Conservation (phyloP, 2,888 invertebrate genomes). For the Kuschelorhynchus macadamiae region DNA sequence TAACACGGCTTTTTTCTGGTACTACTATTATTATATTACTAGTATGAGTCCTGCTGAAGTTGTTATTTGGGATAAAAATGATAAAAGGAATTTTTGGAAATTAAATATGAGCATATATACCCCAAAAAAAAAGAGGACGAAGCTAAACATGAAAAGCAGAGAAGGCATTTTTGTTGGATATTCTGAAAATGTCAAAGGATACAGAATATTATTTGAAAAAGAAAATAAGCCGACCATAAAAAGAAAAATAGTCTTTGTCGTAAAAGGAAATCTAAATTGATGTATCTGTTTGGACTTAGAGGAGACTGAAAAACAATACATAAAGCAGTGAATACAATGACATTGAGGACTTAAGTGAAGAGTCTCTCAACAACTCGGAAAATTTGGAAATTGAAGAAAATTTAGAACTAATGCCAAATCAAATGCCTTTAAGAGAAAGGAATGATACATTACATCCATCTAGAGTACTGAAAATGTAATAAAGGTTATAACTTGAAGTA, state of each 20-base stretch:
- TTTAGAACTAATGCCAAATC: too few species aligned
- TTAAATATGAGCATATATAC: conserved; percentile 18
- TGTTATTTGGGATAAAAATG: too few species aligned
- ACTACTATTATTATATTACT: neutral
- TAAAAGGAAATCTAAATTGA: neutral
- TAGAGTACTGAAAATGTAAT: neutral
- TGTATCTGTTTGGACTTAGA: too few species aligned
- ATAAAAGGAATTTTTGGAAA: conserved; percentile 1
- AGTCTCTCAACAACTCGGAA: too few species aligned
- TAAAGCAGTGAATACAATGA: neutral
- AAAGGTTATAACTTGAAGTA: neutral
- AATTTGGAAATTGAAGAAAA: too few species aligned
- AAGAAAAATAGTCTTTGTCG: neutral
- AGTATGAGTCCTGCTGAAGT: too few species aligned
- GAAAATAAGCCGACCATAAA: neutral
- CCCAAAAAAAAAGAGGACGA: conserved; percentile 12
- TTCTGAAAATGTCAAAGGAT: conserved; percentile 17
- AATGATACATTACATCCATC: neutral
- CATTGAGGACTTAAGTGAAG: neutral
- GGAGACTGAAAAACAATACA: neutral
- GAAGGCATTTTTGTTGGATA: conserved; percentile 16
- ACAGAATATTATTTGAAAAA: conserved; percentile 14
- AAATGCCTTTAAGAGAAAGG: neutral
- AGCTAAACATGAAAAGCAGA: conserved; percentile 23
- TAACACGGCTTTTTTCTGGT: neutral